phyloP scores from a whole-genome alignment of 2,113 vertebrate genomes.

The Aix galericulata region DNA sequence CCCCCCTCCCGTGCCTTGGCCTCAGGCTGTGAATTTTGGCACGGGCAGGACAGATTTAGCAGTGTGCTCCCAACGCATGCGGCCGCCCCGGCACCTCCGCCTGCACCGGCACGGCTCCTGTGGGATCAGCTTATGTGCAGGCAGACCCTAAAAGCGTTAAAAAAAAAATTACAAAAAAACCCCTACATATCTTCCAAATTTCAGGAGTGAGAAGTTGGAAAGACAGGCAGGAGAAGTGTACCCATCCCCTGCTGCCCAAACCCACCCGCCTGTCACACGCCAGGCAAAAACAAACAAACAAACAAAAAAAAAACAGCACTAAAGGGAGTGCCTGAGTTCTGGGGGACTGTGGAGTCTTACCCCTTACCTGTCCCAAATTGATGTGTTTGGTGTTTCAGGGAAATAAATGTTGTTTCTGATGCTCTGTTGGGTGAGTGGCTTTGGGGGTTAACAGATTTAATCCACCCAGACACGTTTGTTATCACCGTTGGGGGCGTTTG shows the following conservation, averaged over 20 bases:
- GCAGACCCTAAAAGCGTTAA: background rate
- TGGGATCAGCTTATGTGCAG: no score
- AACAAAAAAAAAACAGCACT: background rate
- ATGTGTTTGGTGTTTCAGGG: background rate
- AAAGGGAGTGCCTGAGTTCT: background rate
- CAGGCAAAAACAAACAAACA: background rate
- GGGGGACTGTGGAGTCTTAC: background rate
- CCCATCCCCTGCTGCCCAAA: background rate
- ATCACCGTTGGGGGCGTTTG: background rate
- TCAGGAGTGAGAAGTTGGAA: background rate
- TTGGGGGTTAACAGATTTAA: background rate
- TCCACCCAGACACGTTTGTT: background rate
- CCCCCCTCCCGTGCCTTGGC: conserved; percentile 1
- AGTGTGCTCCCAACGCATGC: background rate
- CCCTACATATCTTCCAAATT: background rate
- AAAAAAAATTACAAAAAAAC: background rate
- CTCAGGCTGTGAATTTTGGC: conserved; percentile 75
- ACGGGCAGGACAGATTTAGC: conserved; percentile 70
- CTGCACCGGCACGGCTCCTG: background rate
- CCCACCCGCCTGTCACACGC: background rate
- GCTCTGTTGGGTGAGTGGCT: background rate
- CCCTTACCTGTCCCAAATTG: background rate
- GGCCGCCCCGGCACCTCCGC: background rate
- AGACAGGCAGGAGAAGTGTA: background rate
- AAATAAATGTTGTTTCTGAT: background rate